These are phyloP conservation scores for Gibbula magus DNA, from an alignment of 2,888 invertebrate genomes.

Conservation along the genomic window DNA sequence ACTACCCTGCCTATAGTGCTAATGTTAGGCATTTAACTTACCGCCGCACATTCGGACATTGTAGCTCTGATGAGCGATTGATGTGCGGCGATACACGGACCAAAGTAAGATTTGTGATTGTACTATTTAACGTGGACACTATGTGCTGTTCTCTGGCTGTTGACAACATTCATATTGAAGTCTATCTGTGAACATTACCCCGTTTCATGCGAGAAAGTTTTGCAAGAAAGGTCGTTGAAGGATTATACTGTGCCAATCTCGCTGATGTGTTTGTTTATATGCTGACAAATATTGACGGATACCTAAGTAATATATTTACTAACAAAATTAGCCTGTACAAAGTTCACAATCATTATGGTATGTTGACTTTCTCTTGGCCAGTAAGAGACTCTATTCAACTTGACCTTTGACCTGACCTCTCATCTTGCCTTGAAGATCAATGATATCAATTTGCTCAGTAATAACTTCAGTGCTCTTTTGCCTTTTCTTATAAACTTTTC, in stretches of 20 bases:
- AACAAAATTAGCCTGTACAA: not conserved
- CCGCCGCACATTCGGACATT: not conserved
- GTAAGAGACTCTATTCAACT: not conserved
- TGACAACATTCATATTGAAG: no score
- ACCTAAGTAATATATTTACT: not conserved
- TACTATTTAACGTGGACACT: no score
- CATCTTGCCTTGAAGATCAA: conserved; percentile 7
- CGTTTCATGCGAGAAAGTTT: no score
- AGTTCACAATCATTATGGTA: not conserved
- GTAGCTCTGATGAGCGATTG: not conserved
- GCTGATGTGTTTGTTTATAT: not conserved
- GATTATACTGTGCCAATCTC: not conserved
- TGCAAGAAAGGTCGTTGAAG: no score
- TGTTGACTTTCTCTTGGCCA: not conserved
- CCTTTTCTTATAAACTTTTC: no score
- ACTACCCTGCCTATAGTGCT: not conserved
- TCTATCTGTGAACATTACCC: no score
- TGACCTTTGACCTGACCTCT: conserved; percentile 10
- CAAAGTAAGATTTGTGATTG: not conserved
- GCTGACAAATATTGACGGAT: no score
- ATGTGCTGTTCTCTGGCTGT: no score
- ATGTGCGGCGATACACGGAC: not conserved
- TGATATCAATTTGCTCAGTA: not conserved
- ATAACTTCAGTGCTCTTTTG: no score
- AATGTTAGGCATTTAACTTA: not conserved